Evolutionary conservation across 2,113 vertebrate species (phyloP).

Genomic region (Ptilorrhoa leucosticta): DNA sequence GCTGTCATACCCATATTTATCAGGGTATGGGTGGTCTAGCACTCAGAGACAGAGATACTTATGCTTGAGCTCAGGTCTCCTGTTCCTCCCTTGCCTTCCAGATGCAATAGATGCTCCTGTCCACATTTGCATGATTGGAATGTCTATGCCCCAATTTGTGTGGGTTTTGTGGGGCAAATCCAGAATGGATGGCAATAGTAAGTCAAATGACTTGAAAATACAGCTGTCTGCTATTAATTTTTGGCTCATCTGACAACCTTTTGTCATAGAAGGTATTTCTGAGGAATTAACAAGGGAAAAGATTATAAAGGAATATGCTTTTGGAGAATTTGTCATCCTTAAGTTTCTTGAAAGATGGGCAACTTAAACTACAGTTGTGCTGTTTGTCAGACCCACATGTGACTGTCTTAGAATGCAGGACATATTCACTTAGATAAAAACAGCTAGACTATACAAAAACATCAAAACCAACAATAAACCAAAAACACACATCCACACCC

Average conservation of each 20-base stretch:
- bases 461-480: not conserved
- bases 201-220: not conserved
- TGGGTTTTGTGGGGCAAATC: not conserved
- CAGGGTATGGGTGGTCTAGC: not conserved
- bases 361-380: not conserved
- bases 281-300: not conserved
- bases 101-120: not conserved
- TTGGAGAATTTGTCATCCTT: not conserved
- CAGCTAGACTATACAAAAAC: not conserved
- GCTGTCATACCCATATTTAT: not conserved
- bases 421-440: not conserved
- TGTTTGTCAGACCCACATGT: not conserved
- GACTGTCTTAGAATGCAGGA: not conserved
- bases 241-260: not conserved
- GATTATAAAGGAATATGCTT: not conserved
- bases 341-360: not conserved
- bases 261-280: not conserved
- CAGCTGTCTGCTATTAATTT: not conserved
- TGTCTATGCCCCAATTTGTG: rapidly evolving
- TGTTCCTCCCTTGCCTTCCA: not conserved
- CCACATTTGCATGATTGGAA: not conserved
- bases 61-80: not conserved
- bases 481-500: no score
- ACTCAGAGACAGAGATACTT: not conserved
- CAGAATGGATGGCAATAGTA: not conserved